Evolutionary conservation across 2,797 vertebrate genomes (phyloP), one percentile per base, ranked within the genome.

Genomic region (Anguilla pacifica): DNA sequence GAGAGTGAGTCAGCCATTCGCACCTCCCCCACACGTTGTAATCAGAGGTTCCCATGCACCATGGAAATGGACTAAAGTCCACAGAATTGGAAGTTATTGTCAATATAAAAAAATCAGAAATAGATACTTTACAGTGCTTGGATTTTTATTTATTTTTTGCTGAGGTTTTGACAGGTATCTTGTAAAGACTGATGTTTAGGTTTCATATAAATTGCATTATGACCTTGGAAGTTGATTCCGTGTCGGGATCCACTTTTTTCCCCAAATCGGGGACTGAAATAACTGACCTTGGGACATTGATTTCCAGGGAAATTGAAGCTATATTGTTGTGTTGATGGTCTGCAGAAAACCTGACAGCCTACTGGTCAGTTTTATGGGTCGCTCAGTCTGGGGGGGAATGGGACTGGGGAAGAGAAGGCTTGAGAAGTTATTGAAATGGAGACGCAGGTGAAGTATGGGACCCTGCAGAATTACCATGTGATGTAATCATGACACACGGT

Each of bases 1-100:
- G 96, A 94, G 99, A 99, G 99, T 99, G 96, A 94, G 98, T 97
- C 84, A 46, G 84, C 70, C 43, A 85, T 74, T n/a, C 43, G 25
- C 64, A 10, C 28, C 2, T 9, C 9, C 2, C 28, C 70, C 31
- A 74, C 61, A 28, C 25, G 6, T 25, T 67, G 61, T n/a, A n/a
- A 67, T 67, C 4, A 0, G 61, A 25, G 61, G 61, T 67, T 39
- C 31, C 70, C 70, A 15, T 17, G 13, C 11, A 15, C 11, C 81
- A 5, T n/a, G 25, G 51, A 22, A 9, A 83, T 25, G 1, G 0
- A n/a, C 49, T 74, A 15, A 13, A 74, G 70, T 28, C 25, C 6
- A 72, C 43, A 57, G 55, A 84, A 11, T 10, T 19, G 31, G 11
- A 35, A 79, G 70, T 67, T 67, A 25, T 67, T 7, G 22, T 67